Base-by-base conservation (phyloP, 1,140 invertebrate species). In the Diuraphis noxia region DNA sequence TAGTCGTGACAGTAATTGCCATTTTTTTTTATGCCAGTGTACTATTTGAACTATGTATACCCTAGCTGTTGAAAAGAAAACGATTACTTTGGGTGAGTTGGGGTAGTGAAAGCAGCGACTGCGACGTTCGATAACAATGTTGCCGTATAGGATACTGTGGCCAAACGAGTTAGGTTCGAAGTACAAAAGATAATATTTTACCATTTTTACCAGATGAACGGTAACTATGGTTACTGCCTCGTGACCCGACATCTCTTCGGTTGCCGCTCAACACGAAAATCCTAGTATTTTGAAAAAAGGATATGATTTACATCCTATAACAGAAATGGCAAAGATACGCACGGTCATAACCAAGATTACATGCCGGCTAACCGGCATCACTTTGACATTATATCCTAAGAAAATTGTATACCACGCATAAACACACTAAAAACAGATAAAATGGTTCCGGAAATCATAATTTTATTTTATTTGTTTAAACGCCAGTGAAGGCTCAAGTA, bases 271-370 rank as follows among this genome's bases (percentile, higher is more conserved):
- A 86, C 84, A 49, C 43, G 84, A 86, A 86, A 86, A 86, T 86
- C 84, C 84, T 49, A 49, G 84, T 49, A 46, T 49, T 86, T 49
- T 21, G n/a, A 49, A 86, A 49, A 86, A 86, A 49, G 43, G 84
- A 86, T 86, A 86, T 86, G 84, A 86, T 86, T 86, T 49, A 86
- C 43, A 41, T 86, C 84, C 82, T 46, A 34, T 46, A 85, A 46
- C 30, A 19, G 41, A 10, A 23, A 41, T 41, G 30, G 10, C 19
- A 17, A 10, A 19, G 36, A 85, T 85, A 85, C 52, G 8, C 52
- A 6, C 2, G 17, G 77, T 23, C 38, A 23, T 30, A 41, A 40
- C 41, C 30, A 41, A n/a, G 41, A 46, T 85, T 46, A 85, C n/a
- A 46, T 9, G 43, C 17, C 43, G 41, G 84, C 19, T 1, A 86